These are phyloP conservation scores for Oreocharis arfaki DNA, from an alignment of 2,113 vertebrate genomes.

Conservation along the genomic window DNA sequence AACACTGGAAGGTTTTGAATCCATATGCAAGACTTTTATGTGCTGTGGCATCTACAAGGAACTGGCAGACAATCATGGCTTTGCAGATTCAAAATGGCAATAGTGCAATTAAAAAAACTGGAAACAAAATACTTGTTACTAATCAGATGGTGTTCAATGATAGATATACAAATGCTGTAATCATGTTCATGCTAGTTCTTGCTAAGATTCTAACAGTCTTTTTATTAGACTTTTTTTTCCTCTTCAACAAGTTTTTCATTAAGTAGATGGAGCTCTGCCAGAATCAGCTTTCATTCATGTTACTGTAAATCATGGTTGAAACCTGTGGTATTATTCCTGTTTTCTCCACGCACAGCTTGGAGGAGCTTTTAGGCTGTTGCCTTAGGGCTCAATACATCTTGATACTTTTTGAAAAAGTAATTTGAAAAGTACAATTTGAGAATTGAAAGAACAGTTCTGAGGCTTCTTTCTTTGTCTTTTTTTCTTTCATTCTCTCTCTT, in stretches of 20 bases:
- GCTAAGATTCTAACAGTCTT: neutral
- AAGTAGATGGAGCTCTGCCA: slow-evolving; percentile 39
- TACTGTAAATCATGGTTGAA: slow-evolving; percentile 28
- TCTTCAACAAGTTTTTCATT: slow-evolving; percentile 39
- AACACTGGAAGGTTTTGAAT: neutral
- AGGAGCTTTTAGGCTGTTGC: slow-evolving; percentile 6
- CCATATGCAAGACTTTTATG: neutral
- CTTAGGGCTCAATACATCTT: slow-evolving; percentile 9
- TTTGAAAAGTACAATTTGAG: too few species aligned
- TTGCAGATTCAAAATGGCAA: neutral
- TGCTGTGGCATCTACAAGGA: neutral
- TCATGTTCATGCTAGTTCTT: slow-evolving; percentile 5
- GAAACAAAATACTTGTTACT: neutral
- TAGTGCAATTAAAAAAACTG: neutral
- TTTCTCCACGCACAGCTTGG: neutral
- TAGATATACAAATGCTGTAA: neutral
- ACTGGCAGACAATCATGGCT: neutral
- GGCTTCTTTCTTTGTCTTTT: too few species aligned
- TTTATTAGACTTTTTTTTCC: neutral
- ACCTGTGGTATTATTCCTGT: slow-evolving; percentile 5
- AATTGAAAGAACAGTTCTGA: neutral
- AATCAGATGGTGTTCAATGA: slow-evolving; percentile 10
- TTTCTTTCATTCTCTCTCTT: neutral
- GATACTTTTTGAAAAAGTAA: neutral
- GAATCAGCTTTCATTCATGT: slow-evolving; percentile 17